These are phyloP conservation scores for Etia nguti DNA, from an alignment of 2,113 vertebrate species.

Conservation along the genomic window DNA sequence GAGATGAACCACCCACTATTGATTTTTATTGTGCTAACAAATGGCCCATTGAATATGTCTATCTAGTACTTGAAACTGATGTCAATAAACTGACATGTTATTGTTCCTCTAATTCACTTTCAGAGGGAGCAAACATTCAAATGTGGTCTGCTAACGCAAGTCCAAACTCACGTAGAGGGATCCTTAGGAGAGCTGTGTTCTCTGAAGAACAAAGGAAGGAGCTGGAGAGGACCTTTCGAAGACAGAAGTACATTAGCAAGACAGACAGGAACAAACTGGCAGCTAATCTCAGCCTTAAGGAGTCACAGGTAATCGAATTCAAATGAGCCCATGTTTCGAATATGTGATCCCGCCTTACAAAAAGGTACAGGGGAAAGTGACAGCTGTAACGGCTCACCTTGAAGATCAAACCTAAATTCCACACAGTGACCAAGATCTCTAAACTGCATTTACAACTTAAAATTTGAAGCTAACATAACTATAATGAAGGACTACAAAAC, in stretches of 20 bases:
- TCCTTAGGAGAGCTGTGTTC: conserved; percentile 94
- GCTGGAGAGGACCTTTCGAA: conserved; percentile 93
- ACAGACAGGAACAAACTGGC: conserved; percentile 91
- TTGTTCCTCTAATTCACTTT: neutral
- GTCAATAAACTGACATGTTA: neutral
- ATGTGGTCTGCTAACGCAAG: conserved; percentile 79
- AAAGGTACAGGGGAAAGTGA: neutral
- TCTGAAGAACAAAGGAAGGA: conserved; percentile 93
- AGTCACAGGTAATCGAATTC: conserved; percentile 85
- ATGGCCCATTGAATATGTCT: neutral
- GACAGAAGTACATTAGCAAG: conserved; percentile 98
- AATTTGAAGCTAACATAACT: neutral
- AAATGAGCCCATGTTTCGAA: neutral
- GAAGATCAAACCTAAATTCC: neutral
- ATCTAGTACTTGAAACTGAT: neutral
- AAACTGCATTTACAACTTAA: neutral
- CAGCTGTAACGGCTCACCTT: neutral
- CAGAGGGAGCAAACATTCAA: conserved; percentile 79
- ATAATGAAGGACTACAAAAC: neutral
- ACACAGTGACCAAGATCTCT: neutral
- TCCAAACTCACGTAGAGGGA: conserved; percentile 84
- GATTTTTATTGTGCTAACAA: neutral
- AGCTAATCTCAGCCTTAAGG: conserved; percentile 85
- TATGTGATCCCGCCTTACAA: neutral
- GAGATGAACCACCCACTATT: neutral